These are phyloP conservation scores for Troglohyphantes excavatus DNA, from an alignment of 2,888 invertebrate genomes.

Conservation along the genomic window DNA sequence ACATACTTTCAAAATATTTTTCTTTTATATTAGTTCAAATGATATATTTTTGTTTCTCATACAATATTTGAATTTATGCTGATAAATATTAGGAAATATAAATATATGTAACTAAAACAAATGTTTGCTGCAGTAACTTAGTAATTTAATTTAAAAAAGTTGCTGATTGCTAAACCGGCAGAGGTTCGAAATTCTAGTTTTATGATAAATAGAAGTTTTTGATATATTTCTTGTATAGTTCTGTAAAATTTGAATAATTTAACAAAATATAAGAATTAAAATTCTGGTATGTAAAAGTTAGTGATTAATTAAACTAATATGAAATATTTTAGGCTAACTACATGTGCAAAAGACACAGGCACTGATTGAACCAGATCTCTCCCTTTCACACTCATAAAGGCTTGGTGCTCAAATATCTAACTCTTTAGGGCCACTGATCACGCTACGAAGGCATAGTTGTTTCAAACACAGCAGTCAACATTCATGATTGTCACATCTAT, in stretches of 20 bases:
- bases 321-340: slow-evolving; percentile 36
- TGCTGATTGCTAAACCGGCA: neutral
- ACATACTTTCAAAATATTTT: too few relatives aligned
- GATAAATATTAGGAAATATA: neutral
- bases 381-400: slow-evolving; percentile 27
- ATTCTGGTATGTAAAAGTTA: neutral
- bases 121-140: too few relatives aligned
- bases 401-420: slow-evolving; percentile 54
- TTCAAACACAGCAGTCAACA: slow-evolving; percentile 64
- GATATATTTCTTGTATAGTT: neutral
- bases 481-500: slow-evolving; percentile 76
- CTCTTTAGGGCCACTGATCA: slow-evolving; percentile 51
- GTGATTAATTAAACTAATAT: slow-evolving; percentile 6
- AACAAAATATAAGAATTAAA: neutral
- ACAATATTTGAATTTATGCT: neutral
- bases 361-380: slow-evolving; percentile 36
- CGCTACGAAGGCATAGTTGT: slow-evolving; percentile 66
- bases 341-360: slow-evolving; percentile 70
- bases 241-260: neutral
- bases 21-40: too few relatives aligned
- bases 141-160: too few relatives aligned
- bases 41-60: too few relatives aligned
- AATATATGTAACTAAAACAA: too few relatives aligned
- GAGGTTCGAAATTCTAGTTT: too few relatives aligned
- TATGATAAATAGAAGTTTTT: too few relatives aligned